A percentile compares a stretch with the other conserved stretches of the same genome.
Evolutionary conservation across 2,113 vertebrate species (phyloP).

Genomic region (Tupaia tana): DNA sequence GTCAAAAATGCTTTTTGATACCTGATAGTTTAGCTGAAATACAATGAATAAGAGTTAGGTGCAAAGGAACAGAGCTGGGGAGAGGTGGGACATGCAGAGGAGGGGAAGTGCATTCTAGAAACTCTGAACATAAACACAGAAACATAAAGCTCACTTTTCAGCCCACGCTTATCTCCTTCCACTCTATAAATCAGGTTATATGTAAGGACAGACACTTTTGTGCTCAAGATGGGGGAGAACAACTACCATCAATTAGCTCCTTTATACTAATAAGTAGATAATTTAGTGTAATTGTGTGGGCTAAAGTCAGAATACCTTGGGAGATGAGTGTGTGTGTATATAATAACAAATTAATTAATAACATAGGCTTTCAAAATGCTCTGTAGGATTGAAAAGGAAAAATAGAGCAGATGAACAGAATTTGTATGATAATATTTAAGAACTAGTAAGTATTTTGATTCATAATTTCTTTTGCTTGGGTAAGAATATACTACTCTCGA

Average conservation of each 20-base stretch:
- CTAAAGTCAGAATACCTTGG: conserved; percentile 37
- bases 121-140: background rate
- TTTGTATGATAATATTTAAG: background rate
- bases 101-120: background rate
- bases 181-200: background rate
- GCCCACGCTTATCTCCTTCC: background rate
- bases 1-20: background rate
- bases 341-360: background rate
- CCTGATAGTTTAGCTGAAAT: background rate
- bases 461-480: background rate
- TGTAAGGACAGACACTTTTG: background rate
- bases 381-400: background rate
- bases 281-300: conserved; percentile 63
- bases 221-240: background rate
- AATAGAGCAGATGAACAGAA: background rate
- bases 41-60: background rate
- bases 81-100: too few species aligned
- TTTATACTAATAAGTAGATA: conserved; percentile 12
- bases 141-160: background rate
- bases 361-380: conserved; percentile 19
- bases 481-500: background rate
- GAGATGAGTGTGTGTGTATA: background rate
- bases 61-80: background rate
- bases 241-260: conserved; percentile 7
- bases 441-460: background rate